These are phyloP conservation scores for Amphibalanus amphitrite DNA, from an alignment of 1,140 invertebrate species.

Conservation along the genomic window DNA sequence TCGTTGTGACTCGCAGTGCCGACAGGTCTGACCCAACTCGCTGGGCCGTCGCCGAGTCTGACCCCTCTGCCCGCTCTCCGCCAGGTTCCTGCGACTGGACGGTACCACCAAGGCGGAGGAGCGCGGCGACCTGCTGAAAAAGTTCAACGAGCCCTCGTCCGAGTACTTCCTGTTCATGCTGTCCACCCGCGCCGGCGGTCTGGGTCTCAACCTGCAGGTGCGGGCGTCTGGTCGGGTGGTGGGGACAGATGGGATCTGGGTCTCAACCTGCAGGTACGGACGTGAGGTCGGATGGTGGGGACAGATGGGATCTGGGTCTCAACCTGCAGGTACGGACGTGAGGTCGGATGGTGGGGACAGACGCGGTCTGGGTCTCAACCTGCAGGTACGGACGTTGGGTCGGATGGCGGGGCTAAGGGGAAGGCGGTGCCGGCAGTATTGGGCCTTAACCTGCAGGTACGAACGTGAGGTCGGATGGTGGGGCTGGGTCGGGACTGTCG, in stretches of 20 bases:
- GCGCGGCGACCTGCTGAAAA: constrained; percentile 73
- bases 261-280: constrained; percentile 64
- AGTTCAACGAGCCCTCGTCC: constrained; percentile 79
- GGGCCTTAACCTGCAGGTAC: constrained; percentile 77
- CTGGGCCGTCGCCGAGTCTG: no score
- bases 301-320: constrained; percentile 88
- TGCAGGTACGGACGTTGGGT: constrained; percentile 47
- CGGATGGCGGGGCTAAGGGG: no score
- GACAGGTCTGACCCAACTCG: no score
- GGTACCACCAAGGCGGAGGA: constrained; percentile 98
- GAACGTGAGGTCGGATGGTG: no score
- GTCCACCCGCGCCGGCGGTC: constrained; percentile 87
- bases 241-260: no score
- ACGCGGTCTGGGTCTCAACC: constrained; percentile 92
- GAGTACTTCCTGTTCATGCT: constrained; percentile 92
- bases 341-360: no score
- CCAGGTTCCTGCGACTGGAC: constrained; percentile 41
- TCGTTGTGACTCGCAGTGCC: no score
- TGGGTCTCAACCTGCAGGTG: constrained; percentile 85
- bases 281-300: no score
- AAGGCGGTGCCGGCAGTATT: no score
- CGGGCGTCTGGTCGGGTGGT: no score
- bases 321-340: constrained; percentile 61
- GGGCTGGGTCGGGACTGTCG: no score
- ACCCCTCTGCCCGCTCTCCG: no score